phyloP scores from a whole-genome alignment of 2,797 vertebrate species.

The Syngnathus acus region DNA sequence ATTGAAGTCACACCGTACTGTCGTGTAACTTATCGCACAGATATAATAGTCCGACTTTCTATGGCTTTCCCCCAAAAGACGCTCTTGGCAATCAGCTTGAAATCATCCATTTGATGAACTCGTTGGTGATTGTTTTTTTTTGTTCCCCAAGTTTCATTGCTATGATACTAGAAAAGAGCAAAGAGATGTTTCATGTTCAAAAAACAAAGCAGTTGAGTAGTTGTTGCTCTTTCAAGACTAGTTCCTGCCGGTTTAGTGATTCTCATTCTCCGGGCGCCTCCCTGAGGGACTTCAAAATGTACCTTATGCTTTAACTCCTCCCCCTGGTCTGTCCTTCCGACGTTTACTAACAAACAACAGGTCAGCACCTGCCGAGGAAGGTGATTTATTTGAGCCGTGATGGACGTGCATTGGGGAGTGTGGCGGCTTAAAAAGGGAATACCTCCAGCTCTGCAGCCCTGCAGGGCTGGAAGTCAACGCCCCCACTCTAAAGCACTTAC shows the following conservation, averaged over 20 bases:
- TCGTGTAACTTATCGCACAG: constrained; percentile 56
- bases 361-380: constrained; percentile 72
- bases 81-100: not conserved
- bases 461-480: constrained; percentile 60
- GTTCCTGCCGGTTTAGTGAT: constrained; percentile 56
- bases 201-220: not conserved
- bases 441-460: constrained; percentile 46
- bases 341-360: constrained; percentile 70
- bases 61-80: constrained; percentile 33
- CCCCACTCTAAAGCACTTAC: constrained; percentile 66
- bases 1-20: constrained; percentile 48
- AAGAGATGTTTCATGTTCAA: not conserved
- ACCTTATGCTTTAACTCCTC: constrained; percentile 57
- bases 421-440: constrained; percentile 38
- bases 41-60: constrained; percentile 42
- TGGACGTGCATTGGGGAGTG: constrained; percentile 34
- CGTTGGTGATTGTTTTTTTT: not conserved
- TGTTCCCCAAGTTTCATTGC: no score
- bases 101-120: not conserved
- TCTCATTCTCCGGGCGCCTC: constrained; percentile 55
- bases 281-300: constrained; percentile 62
- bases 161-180: not conserved
- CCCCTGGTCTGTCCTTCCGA: constrained; percentile 58
- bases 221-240: not conserved
- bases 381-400: constrained; percentile 68